Conservation (phyloP, 2,113 vertebrate species). For the Eulemur macaco region DNA sequence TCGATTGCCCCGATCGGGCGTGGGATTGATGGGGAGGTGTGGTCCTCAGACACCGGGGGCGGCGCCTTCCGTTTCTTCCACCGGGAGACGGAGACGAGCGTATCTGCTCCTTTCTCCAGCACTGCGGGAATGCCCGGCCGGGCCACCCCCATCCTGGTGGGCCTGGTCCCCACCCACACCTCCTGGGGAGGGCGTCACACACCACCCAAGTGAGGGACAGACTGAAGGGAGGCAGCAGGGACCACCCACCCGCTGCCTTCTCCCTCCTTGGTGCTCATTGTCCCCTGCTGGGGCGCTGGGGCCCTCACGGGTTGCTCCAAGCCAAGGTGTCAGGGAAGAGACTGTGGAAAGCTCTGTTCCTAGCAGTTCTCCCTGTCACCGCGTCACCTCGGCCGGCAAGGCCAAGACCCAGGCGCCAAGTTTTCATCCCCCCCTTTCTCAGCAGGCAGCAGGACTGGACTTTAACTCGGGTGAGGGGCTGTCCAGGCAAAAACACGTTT, state of each 20-base stretch:
- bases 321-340: not conserved
- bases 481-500: no score
- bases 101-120: not conserved
- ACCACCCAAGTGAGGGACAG: not conserved
- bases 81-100: not conserved
- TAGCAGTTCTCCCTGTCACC: accelerated
- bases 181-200: not conserved
- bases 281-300: accelerated
- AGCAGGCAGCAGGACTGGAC: not conserved
- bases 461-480: not conserved
- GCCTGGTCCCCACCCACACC: not conserved
- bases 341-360: not conserved
- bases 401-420: not conserved
- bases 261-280: not conserved
- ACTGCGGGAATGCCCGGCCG: not conserved
- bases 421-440: accelerated
- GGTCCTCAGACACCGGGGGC: not conserved
- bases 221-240: accelerated
- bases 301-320: not conserved
- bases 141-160: not conserved
- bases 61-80: no score
- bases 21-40: not conserved
- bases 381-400: not conserved
- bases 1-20: accelerated
- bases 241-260: accelerated